Percentiles rank a stretch among this genome's conserved stretches.
Conservation (phyloP, 2,797 vertebrate species). For the Bufotes viridis region DNA sequence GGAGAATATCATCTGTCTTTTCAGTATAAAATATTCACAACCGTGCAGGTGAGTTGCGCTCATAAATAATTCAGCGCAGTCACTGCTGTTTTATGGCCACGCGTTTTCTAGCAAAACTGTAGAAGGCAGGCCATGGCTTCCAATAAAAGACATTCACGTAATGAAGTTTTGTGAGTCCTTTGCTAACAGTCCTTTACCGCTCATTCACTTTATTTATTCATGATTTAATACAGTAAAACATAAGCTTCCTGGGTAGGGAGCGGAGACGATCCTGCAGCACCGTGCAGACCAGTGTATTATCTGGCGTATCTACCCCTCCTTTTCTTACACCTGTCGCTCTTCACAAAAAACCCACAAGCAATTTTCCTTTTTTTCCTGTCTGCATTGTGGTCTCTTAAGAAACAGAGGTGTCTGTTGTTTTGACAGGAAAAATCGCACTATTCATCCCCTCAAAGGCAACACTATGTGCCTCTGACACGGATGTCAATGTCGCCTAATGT, state of each 20-base stretch:
- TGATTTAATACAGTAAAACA: slow-evolving; percentile 18
- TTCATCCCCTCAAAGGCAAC: no score
- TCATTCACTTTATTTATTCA: slow-evolving; percentile 30
- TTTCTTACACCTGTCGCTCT: no score
- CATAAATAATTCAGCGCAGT: slow-evolving; percentile 32
- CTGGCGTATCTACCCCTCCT: background rate
- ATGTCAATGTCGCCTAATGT: no score
- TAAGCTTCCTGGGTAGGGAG: background rate
- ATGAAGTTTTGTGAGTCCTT: slow-evolving; percentile 34
- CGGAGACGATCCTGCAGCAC: background rate
- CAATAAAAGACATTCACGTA: slow-evolving; percentile 35
- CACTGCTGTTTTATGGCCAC: slow-evolving; percentile 26
- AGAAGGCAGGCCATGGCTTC: slow-evolving; percentile 26
- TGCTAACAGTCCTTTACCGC: slow-evolving; percentile 2
- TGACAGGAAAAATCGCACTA: no score
- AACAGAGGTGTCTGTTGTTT: no score
- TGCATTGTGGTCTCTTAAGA: no score
- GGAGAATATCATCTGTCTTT: slow-evolving; percentile 22
- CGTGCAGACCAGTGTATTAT: background rate
- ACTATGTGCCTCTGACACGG: no score
- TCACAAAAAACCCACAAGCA: no score
- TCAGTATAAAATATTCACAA: slow-evolving; percentile 30
- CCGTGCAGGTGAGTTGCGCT: slow-evolving; percentile 26
- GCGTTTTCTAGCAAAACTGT: slow-evolving; percentile 32
- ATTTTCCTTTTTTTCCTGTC: no score